Base-by-base conservation (phyloP, 2,888 invertebrate genomes). In the Conchocele bisecta region DNA sequence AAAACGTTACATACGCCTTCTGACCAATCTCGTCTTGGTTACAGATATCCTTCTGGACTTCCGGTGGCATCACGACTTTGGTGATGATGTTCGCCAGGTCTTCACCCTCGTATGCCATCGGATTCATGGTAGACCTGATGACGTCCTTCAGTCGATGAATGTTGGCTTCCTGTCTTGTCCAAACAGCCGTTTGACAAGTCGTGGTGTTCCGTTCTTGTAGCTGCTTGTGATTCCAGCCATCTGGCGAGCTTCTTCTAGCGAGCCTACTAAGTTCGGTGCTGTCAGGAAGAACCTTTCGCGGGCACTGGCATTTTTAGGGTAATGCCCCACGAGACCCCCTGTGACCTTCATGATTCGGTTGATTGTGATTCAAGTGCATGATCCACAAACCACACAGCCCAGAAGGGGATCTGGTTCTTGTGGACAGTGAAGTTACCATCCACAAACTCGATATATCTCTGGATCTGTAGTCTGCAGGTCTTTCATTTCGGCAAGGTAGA, bases 21-120 rank as follows among this genome's bases (percentile, higher is more conserved):
- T 35, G 26, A 11, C 54, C 63, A 22, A 22, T 17, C 28, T 44
- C 28, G 11, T 50, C 20, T 22, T 42, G 29, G 6, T 37, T 31
- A 15, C 28, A 2, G 2, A 63, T 33, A 41, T 54, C 54, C 13
- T 44, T 9, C n/a, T 20, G 37, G 28, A 63, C 33, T 9, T 42
- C 29, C 37, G 41, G n/a, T 39, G 53, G 13, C 63, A 63, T 63
- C n/a, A 61, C 46, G 20, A 37, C 42, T 35, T 53, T 63, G 26
- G 46, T 54, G 13, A 54, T 33, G 26, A 53, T 24, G 28, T 63
- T 51, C 29, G 53, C n/a, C 22, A 63, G 20, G 39, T 60, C 51
- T 11, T 37, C 15, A 11, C 44, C 35, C 29, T 31, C 22, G 1
- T 35, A 46, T 9, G 6, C 22, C 50, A 61, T 26, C 26, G 46